Base-by-base conservation (phyloP, 2,797 vertebrate species). In the Peromyscus eremicus region DNA sequence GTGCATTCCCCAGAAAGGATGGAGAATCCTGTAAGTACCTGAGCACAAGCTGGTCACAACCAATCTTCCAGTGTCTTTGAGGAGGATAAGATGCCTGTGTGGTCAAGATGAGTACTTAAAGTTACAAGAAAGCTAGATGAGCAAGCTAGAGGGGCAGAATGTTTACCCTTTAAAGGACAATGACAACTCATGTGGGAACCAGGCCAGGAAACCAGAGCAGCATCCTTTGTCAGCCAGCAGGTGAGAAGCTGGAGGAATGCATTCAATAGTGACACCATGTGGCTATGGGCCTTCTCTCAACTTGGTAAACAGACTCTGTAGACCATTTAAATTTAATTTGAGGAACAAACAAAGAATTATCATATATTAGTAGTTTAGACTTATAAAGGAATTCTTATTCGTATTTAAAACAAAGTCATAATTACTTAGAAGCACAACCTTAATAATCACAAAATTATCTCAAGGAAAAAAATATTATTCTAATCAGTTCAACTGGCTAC, bases 221-320 rank as follows among this genome's bases (percentile, higher is more conserved):
- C 14, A 82, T 29, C 5, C 60, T 49, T 2, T 32, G 43, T 57
- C 85, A 77, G 52, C 40, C 25, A 79, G 82, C 80, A 52, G 49
- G 49, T 92, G 49, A 90, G 49, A 86, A 27, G 29, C 32, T 82
- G 19, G 80, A 76, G 29, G 79, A 81, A 52, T n/a, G 29, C 4
- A 27, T 90, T 95, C 75, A 92, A 12, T 75, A 84, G 66, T 94
- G 84, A 88, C 60, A 82, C 49, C 71, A 29, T n/a, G 79, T 95
- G 94, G 62, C 40, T 92, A 5, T n/a, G 60, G 27, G 6, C 1
- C n/a, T 73, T 82, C 52, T 91, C 40, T 97, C 40, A 82, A 68
- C 37, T 60, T 95, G 46, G 23, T 16, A 77, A 76, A 16, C 46
- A 19, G 19, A 0, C 0, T 60, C 12, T 91, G 14, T 66, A 49